Evolutionary conservation across 2,888 invertebrate species (phyloP).

Genomic region (Patella pellucida): DNA sequence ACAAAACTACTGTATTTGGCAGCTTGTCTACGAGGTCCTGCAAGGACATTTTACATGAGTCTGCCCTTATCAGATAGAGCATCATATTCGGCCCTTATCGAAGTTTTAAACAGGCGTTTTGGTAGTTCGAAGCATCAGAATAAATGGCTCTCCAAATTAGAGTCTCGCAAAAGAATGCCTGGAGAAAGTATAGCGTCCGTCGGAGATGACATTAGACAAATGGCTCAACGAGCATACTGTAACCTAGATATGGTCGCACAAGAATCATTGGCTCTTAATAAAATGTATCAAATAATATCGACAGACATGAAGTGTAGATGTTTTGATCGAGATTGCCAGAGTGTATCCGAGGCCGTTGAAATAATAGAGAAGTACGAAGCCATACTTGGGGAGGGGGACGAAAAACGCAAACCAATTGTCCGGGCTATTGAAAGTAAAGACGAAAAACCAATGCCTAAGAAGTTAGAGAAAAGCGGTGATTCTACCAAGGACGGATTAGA

Average conservation of each 20-base stretch:
- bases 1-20: constrained; percentile 1
- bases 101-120: background rate
- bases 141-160: background rate
- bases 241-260: constrained; percentile 28
- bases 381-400: constrained; percentile 25
- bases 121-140: background rate
- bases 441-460: background rate
- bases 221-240: constrained; percentile 27
- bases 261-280: constrained; percentile 33
- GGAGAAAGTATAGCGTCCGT: constrained; percentile 25
- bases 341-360: constrained; percentile 31
- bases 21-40: constrained; percentile 12
- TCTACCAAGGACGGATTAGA: background rate
- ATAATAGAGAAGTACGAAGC: constrained; percentile 35
- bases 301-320: constrained; percentile 37
- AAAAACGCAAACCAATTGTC: constrained; percentile 20
- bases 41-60: constrained; percentile 2
- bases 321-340: constrained; percentile 33
- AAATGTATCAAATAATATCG: constrained; percentile 30
- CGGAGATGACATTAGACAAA: constrained; percentile 29
- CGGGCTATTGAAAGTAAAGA: constrained; percentile 17
- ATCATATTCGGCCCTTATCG: background rate
- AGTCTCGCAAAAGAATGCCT: background rate
- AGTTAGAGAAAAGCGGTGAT: background rate
- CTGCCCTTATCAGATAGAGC: background rate